phyloP scores from a whole-genome alignment of 2,113 vertebrate species.

The Ramphastos sulfuratus region DNA sequence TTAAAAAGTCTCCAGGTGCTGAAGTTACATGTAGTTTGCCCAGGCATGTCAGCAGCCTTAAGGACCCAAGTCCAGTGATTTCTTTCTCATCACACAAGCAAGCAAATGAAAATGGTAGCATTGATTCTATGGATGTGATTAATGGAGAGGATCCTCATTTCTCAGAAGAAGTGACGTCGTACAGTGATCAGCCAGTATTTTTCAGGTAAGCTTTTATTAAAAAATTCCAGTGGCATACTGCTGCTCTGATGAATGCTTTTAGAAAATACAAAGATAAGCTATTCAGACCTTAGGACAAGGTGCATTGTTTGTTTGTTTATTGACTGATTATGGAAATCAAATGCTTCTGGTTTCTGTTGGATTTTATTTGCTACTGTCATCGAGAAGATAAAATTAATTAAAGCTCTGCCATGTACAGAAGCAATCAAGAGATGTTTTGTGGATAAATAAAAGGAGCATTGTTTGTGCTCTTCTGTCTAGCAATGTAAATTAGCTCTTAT shows the following conservation, averaged over 20 bases:
- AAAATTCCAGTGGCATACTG: background rate
- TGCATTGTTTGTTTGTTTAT: background rate
- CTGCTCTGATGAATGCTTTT: background rate
- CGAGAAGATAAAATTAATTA: background rate
- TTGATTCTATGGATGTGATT: slow-evolving; percentile 59
- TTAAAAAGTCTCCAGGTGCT: slow-evolving; percentile 80
- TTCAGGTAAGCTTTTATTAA: slow-evolving; percentile 81
- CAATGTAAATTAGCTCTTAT: background rate
- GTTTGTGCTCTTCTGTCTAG: background rate
- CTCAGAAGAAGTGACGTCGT: slow-evolving; percentile 66
- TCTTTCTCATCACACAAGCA: slow-evolving; percentile 87
- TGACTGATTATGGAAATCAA: background rate
- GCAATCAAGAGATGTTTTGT: background rate
- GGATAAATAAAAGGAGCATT: background rate
- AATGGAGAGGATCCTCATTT: slow-evolving; percentile 65
- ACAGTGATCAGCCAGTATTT: slow-evolving; percentile 92
- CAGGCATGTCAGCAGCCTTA: slow-evolving; percentile 78
- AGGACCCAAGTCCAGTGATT: slow-evolving; percentile 88
- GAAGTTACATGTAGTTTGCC: slow-evolving; percentile 91
- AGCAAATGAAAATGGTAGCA: slow-evolving; percentile 73
- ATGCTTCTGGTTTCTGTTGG: background rate
- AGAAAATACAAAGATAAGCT: background rate
- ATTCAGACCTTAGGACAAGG: background rate
- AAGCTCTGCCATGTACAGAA: background rate
- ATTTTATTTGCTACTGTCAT: background rate